Conservation (phyloP, 2,888 invertebrate genomes). For the Siphlonurus alternatus region DNA sequence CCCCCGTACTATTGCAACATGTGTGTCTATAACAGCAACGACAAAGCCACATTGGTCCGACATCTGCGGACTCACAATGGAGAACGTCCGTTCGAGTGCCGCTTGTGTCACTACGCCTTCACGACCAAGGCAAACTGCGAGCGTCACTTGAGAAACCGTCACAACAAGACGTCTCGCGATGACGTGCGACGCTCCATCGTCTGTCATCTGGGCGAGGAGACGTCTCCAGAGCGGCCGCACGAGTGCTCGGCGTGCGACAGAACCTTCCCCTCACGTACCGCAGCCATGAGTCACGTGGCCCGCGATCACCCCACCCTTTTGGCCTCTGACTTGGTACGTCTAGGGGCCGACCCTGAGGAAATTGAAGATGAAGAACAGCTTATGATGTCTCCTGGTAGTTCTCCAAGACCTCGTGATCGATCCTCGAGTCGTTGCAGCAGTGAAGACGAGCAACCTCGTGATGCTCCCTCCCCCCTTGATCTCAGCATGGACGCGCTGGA, state of each 20-base stretch:
- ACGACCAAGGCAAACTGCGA: conserved; percentile 97
- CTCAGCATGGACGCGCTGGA: conserved; percentile 65
- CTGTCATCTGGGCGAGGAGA: conserved; percentile 68
- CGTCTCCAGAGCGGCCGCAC: background rate
- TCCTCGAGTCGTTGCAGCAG: background rate
- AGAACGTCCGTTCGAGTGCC: conserved; percentile 86
- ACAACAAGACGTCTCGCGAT: conserved; percentile 68
- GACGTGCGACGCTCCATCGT: conserved; percentile 79
- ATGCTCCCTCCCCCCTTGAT: conserved; percentile 41
- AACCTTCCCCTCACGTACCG: background rate
- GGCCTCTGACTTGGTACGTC: background rate
- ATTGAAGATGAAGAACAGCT: background rate
- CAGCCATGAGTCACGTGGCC: conserved; percentile 3
- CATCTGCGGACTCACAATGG: conserved; percentile 92
- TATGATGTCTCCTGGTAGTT: background rate
- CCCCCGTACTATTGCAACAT: conserved; percentile 67
- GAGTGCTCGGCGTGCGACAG: background rate
- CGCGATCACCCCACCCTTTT: background rate
- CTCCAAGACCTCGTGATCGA: background rate
- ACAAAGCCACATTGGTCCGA: conserved; percentile 78
- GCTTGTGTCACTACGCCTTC: conserved; percentile 90
- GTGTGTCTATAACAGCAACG: conserved; percentile 68
- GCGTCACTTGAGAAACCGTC: conserved; percentile 80
- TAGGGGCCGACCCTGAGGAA: conserved; percentile 1
- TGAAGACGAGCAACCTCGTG: background rate